A percentile compares a stretch with the other conserved stretches of the same genome.
Evolutionary conservation across 2,113 vertebrate genomes (phyloP).

Genomic region (Hippocampus guttulatus): DNA sequence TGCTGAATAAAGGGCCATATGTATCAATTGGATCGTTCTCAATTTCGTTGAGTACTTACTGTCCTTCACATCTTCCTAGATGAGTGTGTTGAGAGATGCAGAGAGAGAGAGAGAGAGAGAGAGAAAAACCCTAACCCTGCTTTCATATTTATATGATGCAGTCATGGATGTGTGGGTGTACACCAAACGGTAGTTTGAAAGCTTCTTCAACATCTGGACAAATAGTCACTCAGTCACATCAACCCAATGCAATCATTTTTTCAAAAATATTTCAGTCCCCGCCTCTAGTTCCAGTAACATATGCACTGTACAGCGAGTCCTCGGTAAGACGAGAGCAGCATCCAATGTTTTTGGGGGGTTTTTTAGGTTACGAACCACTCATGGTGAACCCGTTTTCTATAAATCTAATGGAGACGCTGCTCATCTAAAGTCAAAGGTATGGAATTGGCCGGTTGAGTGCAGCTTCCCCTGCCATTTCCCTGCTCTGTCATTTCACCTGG

Average conservation of each 20-base stretch:
- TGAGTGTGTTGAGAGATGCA: not conserved
- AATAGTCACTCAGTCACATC: constrained; percentile 17
- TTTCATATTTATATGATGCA: not conserved
- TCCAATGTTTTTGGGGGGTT: too few species aligned
- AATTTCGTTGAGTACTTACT: not conserved
- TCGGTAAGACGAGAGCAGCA: not conserved
- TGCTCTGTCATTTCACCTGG: constrained; percentile 48
- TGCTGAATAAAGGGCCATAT: not conserved
- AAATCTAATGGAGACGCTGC: constrained; percentile 25
- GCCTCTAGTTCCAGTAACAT: not conserved
- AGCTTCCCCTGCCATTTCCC: constrained; percentile 45
- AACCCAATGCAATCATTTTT: not conserved
- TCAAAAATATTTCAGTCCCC: not conserved
- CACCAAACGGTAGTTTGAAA: constrained; percentile 13
- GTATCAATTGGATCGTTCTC: not conserved
- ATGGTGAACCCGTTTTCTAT: not conserved
- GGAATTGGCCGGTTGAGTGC: constrained; percentile 15
- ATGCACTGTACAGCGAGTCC: not conserved
- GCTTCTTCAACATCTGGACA: constrained; percentile 17
- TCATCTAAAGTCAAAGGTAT: constrained; percentile 13
- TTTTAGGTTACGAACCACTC: not conserved
- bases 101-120: not conserved
- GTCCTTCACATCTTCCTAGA: not conserved
- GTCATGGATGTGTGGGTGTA: constrained; percentile 1
- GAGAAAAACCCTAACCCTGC: not conserved